These are phyloP conservation scores for Harpalus rufipes DNA, from an alignment of 2,888 invertebrate species.

Conservation along the genomic window DNA sequence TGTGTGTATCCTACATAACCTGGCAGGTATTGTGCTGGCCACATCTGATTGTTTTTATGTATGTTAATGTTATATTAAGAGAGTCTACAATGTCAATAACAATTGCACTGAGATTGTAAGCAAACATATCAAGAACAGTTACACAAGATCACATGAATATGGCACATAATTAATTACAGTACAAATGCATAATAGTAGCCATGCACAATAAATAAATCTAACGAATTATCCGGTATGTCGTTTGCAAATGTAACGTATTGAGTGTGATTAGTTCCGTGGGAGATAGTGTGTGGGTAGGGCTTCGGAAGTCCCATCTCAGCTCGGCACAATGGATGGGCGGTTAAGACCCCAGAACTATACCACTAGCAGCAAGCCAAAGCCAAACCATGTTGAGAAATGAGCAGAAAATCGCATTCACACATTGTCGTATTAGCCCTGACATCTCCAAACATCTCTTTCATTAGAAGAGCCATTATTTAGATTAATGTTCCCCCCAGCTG, in stretches of 20 bases:
- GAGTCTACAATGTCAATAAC: no score
- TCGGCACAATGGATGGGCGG: slow-evolving; percentile 57
- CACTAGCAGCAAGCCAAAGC: slow-evolving; percentile 69
- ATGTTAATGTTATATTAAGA: no score
- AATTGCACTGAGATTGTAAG: no score
- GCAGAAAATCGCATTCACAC: slow-evolving; percentile 78
- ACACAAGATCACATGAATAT: no score
- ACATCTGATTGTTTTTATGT: no score
- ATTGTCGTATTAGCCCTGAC: slow-evolving; percentile 78
- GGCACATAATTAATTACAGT: neutral
- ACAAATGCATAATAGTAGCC: neutral
- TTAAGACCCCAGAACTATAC: slow-evolving; percentile 13
- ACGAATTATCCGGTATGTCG: slow-evolving; percentile 16
- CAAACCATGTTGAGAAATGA: slow-evolving; percentile 75
- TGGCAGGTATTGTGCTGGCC: no score
- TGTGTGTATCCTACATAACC: slow-evolving; percentile 53
- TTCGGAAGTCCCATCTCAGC: slow-evolving; percentile 30
- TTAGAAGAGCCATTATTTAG: slow-evolving; percentile 77
- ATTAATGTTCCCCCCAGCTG: slow-evolving; percentile 78
- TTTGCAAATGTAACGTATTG: slow-evolving; percentile 4
- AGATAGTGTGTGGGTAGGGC: neutral
- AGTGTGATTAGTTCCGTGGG: slow-evolving; percentile 26
- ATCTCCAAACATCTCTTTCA: slow-evolving; percentile 78
- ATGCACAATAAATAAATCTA: neutral
- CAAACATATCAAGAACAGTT: no score